Percentiles rank a stretch among this genome's conserved stretches.
These are phyloP conservation scores for Plectrocnemia conspersa DNA, from an alignment of 1,140 invertebrate species.

Conservation along the genomic window DNA sequence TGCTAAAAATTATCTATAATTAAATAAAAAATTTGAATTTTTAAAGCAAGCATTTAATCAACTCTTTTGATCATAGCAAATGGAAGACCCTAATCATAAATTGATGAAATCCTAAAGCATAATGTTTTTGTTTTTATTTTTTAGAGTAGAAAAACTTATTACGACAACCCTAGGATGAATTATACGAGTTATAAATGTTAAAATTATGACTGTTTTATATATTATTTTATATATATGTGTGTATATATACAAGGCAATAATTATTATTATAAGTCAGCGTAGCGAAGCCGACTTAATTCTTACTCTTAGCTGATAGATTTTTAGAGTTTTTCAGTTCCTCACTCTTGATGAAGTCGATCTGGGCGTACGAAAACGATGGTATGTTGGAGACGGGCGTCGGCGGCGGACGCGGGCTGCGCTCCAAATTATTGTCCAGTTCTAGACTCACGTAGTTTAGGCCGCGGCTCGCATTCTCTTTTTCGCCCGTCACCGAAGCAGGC, in stretches of 20 bases:
- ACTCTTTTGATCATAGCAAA: too few relatives aligned
- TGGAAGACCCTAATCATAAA: too few relatives aligned
- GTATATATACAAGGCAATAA: conserved; percentile 3
- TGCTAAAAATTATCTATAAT: too few relatives aligned
- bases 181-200: too few relatives aligned
- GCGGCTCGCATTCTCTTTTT: conserved; percentile 36
- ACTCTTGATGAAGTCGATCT: conserved; percentile 66
- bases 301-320: conserved; percentile 31
- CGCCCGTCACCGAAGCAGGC: conserved; percentile 44
- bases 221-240: conserved; percentile 9
- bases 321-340: conserved; percentile 41
- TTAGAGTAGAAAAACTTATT: too few relatives aligned
- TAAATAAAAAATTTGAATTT: too few relatives aligned
- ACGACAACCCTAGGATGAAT: too few relatives aligned
- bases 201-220: too few relatives aligned
- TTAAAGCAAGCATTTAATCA: too few relatives aligned
- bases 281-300: conserved; percentile 29
- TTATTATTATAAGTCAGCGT: neutral
- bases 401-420: conserved; percentile 18
- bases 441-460: conserved; percentile 61
- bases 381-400: conserved; percentile 43
- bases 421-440: conserved; percentile 50
- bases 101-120: too few relatives aligned
- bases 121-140: too few relatives aligned
- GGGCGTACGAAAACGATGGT: conserved; percentile 60